Evolutionary conservation across 2,888 invertebrate genomes (phyloP).

Genomic region (Amitus sp.): DNA sequence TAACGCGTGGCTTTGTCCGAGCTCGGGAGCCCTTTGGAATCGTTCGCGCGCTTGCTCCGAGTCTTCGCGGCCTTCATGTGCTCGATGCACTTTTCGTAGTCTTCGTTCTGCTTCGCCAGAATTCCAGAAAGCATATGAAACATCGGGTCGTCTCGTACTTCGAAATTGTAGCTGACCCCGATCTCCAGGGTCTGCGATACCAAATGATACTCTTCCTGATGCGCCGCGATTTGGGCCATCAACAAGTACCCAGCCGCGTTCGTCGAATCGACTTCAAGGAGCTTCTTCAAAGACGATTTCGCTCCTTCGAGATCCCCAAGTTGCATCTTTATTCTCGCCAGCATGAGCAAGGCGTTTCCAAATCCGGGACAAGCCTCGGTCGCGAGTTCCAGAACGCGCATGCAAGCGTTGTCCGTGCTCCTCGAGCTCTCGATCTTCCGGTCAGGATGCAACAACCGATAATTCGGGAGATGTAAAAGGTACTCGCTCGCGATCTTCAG

Average conservation of each 20-base stretch:
- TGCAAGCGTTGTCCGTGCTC: slow-evolving; percentile 67
- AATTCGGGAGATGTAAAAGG: slow-evolving; percentile 78
- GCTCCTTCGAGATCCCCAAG: slow-evolving; percentile 81
- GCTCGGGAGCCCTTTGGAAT: slow-evolving; percentile 40
- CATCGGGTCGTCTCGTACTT: slow-evolving; percentile 89
- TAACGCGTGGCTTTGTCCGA: slow-evolving; percentile 88
- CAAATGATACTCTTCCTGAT: slow-evolving; percentile 75
- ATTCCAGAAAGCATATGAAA: slow-evolving; percentile 89
- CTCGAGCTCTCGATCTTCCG: not conserved
- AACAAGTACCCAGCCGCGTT: slow-evolving; percentile 86
- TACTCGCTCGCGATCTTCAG: slow-evolving; percentile 82
- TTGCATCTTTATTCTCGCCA: slow-evolving; percentile 84
- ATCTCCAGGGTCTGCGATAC: slow-evolving; percentile 90
- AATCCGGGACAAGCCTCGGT: slow-evolving; percentile 86
- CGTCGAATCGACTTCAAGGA: slow-evolving; percentile 81
- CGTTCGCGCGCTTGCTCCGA: slow-evolving; percentile 66
- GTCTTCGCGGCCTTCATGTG: slow-evolving; percentile 81
- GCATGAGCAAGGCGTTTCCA: slow-evolving; percentile 73
- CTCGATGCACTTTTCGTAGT: slow-evolving; percentile 77
- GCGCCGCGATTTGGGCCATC: slow-evolving; percentile 85
- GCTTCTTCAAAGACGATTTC: slow-evolving; percentile 75
- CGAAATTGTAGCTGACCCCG: slow-evolving; percentile 91
- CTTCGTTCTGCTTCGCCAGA: slow-evolving; percentile 80
- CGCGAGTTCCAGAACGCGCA: slow-evolving; percentile 77
- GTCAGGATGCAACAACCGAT: slow-evolving; percentile 49